These are phyloP conservation scores for Lepidothrix coronata DNA, from an alignment of 2,113 vertebrate species.

Conservation along the genomic window DNA sequence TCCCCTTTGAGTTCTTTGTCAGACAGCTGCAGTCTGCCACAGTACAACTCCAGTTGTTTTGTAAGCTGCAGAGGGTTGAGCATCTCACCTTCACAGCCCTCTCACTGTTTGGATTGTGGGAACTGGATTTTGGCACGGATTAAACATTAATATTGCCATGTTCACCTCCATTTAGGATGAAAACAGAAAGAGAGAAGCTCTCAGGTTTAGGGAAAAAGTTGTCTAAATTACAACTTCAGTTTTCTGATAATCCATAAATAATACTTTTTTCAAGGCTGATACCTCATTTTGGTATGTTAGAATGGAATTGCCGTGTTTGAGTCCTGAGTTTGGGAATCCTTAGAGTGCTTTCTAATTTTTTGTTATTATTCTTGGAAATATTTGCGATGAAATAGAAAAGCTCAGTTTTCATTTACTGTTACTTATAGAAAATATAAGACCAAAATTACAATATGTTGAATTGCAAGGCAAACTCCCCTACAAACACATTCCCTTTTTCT, in stretches of 20 bases:
- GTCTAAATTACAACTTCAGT: not conserved
- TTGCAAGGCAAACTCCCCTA: not conserved
- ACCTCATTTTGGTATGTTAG: not conserved
- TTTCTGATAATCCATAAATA: not conserved
- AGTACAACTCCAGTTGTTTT: not conserved
- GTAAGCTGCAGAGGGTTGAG: not conserved
- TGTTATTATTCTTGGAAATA: not conserved
- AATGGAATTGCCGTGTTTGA: not conserved
- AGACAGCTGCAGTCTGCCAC: not conserved
- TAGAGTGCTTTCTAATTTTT: not conserved
- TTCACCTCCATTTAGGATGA: not conserved
- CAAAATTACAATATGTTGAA: not conserved
- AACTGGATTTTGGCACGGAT: not conserved
- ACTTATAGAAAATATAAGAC: not conserved
- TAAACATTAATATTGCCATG: not conserved
- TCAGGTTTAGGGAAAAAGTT: not conserved
- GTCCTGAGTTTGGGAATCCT: not conserved
- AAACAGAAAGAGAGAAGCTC: not conserved
- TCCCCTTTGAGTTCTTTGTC: slow-evolving; percentile 6
- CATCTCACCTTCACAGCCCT: fast-evolving
- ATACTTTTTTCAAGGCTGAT: not conserved
- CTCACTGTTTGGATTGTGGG: not conserved
- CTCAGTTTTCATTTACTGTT: not conserved
- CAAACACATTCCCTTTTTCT: not conserved
- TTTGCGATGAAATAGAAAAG: not conserved